Conservation (phyloP, 2,888 invertebrate genomes). For the Pyrgus malvae region DNA sequence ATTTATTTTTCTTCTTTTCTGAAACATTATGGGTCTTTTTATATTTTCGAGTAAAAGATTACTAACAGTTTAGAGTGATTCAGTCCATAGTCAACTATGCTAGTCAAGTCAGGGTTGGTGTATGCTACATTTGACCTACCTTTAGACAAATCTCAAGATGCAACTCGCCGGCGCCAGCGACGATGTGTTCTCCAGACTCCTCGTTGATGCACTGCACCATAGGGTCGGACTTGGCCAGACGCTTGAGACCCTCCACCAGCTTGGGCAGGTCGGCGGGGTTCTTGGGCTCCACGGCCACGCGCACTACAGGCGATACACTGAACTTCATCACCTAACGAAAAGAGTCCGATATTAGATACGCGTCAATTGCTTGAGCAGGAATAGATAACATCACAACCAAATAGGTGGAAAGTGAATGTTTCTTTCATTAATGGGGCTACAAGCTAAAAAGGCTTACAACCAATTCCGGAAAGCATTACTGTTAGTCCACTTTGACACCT, state of each 20-base stretch:
- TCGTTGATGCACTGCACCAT: constrained; percentile 99
- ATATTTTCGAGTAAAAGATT: too few species aligned
- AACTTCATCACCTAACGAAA: constrained; percentile 96
- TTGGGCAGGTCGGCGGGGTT: constrained; percentile 99
- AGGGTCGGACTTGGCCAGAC: constrained; percentile 99
- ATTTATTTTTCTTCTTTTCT: too few species aligned
- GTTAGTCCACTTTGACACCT: constrained; percentile 79
- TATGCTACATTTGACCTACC: constrained; percentile 47
- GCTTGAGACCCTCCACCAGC: constrained; percentile 98
- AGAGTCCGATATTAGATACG: too few species aligned
- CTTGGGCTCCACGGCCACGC: constrained; percentile 99
- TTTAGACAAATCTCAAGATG: constrained; percentile 99
- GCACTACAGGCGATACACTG: constrained; percentile 99
- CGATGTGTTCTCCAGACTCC: constrained; percentile 99
- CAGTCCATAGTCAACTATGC: too few species aligned
- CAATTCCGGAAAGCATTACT: constrained; percentile 72
- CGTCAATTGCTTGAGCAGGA: too few species aligned
- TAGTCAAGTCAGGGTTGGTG: not conserved
- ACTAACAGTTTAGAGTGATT: too few species aligned
- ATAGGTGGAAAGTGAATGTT: constrained; percentile 40
- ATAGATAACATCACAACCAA: not conserved
- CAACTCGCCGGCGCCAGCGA: constrained; percentile 99
- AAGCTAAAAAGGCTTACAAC: constrained; percentile 51
- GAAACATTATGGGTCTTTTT: too few species aligned
- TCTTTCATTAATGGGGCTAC: constrained; percentile 68